Base-by-base conservation (phyloP, 1,140 invertebrate genomes). In the Scylla paramamosain region DNA sequence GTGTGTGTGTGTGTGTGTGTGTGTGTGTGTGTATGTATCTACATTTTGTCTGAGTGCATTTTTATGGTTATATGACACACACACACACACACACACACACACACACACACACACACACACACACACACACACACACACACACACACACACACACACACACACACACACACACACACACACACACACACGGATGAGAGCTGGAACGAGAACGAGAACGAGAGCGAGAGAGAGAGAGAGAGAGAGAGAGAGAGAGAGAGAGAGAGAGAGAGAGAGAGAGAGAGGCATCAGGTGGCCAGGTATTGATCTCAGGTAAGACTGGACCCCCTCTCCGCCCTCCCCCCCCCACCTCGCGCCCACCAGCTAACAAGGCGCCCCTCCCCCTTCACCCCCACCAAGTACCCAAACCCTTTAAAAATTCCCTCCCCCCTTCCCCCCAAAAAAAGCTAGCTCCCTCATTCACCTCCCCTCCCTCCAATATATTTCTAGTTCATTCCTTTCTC, bases 181-280 rank as follows among this genome's bases (percentile, higher is more conserved):
- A 31, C 32, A 16, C 32, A 25, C 28, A 28, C 16, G 8, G 28
- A 28, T 3, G 77, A 82, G 2, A 28, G 2, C 16, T 2, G 28
- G 8, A 82, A 28, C 12, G 86, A 88, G 31, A 88, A 29, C 28
- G 31, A 88, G 86, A 88, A 20, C 6, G 86, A 39, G 86, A 88
- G 31, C 0, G 86, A 39, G 31, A 88, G 31, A 39, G 86, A 88
- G 86, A 39, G 86, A 88, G 31, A 32, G 86, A 39, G 31, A 88
- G 31, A 39, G 86, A 88, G 86, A 39, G 86, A 88, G 31, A 32
- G 86, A 88, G 86, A 88, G 86, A 88, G 86, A 39, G 31, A 88
- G 83, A 84, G 86, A 88, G 86, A 88, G 86, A 39, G 28, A 32
- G 28, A 39, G 28, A 88, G 86, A 32, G 86, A 45, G 31, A 45